A percentile compares a stretch with the other conserved stretches of the same genome.
Conservation (phyloP, 2,888 invertebrate species). For the Kuschelorhynchus macadamiae region DNA sequence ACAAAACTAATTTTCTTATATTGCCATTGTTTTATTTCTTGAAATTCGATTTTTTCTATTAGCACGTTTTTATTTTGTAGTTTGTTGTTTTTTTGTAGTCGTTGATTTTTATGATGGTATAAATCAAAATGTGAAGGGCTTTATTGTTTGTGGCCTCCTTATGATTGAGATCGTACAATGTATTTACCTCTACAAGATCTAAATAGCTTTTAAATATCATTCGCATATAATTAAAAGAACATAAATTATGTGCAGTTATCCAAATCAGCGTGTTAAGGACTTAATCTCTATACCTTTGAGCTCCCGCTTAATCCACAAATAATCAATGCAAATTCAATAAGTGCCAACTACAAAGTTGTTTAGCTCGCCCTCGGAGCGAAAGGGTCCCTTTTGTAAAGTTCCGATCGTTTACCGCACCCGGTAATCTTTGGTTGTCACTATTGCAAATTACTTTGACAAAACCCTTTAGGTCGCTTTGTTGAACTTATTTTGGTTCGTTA, state of each 20-base stretch:
- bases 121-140: too few species aligned
- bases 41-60: too few species aligned
- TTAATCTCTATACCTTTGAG: conserved; percentile 36
- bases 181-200: too few species aligned
- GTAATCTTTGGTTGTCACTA: conserved; percentile 34
- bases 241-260: background rate
- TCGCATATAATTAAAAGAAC: too few species aligned
- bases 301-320: conserved; percentile 33
- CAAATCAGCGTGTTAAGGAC: background rate
- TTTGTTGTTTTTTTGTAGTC: too few species aligned
- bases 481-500: conserved; percentile 28
- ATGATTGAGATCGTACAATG: too few species aligned
- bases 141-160: too few species aligned
- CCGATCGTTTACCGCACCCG: conserved; percentile 34
- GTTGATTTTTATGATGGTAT: too few species aligned
- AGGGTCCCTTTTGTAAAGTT: conserved; percentile 31
- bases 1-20: too few species aligned
- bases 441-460: conserved; percentile 35
- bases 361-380: conserved; percentile 22
- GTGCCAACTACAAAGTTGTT: conserved; percentile 39
- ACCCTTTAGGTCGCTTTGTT: conserved; percentile 33
- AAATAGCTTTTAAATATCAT: too few species aligned
- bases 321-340: conserved; percentile 49
- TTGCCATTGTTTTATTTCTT: too few species aligned
- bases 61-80: too few species aligned